These are phyloP conservation scores for Sinella curviseta DNA, from an alignment of 1,140 invertebrate genomes.

Conservation along the genomic window DNA sequence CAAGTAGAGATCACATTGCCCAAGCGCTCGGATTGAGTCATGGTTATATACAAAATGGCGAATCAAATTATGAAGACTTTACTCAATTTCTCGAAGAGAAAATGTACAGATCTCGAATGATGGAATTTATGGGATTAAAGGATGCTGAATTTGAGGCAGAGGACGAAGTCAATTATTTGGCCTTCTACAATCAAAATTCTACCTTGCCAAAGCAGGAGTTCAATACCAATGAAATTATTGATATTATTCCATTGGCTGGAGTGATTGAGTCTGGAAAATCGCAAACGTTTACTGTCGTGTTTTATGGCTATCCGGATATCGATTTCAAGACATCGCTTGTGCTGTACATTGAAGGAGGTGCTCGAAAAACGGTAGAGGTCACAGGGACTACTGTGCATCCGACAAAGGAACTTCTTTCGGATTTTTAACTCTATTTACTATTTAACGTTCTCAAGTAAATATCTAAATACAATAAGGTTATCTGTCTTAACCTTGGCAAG, in stretches of 20 bases:
- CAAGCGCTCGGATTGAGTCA: not conserved
- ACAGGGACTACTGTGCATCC: not conserved
- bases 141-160: slow-evolving; percentile 27
- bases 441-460: too few species aligned
- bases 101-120: slow-evolving; percentile 32
- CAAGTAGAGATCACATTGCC: not conserved
- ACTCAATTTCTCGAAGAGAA: slow-evolving; percentile 7
- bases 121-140: slow-evolving; percentile 30
- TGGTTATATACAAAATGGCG: not conserved
- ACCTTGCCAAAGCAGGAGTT: not conserved
- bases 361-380: not conserved
- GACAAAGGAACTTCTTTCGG: too few species aligned
- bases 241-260: slow-evolving; percentile 36
- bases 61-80: not conserved
- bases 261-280: slow-evolving; percentile 32
- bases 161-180: slow-evolving; percentile 30
- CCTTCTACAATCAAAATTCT: not conserved
- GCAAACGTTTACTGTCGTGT: slow-evolving; percentile 27
- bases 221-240: slow-evolving; percentile 30
- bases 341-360: slow-evolving; percentile 35
- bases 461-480: too few species aligned
- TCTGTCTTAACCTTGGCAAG: too few species aligned
- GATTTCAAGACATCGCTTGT: slow-evolving; percentile 28
- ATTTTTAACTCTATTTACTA: too few species aligned
- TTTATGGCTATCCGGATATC: slow-evolving; percentile 32